Base-by-base conservation (phyloP, 2,888 invertebrate genomes). In the Troilus luridus region DNA sequence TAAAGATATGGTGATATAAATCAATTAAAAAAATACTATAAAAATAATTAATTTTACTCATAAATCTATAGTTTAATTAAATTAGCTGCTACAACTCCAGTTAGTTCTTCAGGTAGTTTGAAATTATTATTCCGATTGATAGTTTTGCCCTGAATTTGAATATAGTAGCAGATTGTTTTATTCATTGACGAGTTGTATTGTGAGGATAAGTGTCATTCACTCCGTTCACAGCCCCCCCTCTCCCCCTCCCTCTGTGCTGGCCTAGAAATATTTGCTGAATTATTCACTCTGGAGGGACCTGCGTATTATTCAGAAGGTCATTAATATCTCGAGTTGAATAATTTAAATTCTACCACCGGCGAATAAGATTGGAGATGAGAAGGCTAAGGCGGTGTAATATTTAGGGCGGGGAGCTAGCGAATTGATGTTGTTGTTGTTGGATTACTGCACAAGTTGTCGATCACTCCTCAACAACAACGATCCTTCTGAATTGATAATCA, bases 211-310 rank as follows among this genome's bases (percentile, higher is more conserved):
- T 77, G 72, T 77, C 72, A 77, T 77, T 77, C 72, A 77, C 72
- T 77, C 41, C 1, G 72, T 41, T 77, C 27, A 41, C 1, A 41
- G 17, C 14, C 8, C 27, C 7, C 72, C 5, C 41, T 5, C 41
- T 41, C 41, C 41, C 41, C 41, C 41, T 5, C 41, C 5, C 41
- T 41, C n/a, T n/a, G n/a, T 41, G 41, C 41, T 77, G 27, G 72
- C 72, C 72, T 77, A 77, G 72, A 77, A 77, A 9, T 17, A 77
- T 77, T 77, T 27, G 41, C 8, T 77, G 72, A 77, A 77, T 77
- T 77, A 77, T 77, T 77, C 72, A 77, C 72, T 41, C 41, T 8
- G 6, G 8, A 77, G 27, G 41, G 72, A 41, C 21, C 72, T 77
- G 41, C 72, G 72, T 77, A 17, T 41, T 77, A 77, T 77, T 77